Evolutionary conservation across 2,797 vertebrate species (phyloP).

Genomic region (Merluccius polli): DNA sequence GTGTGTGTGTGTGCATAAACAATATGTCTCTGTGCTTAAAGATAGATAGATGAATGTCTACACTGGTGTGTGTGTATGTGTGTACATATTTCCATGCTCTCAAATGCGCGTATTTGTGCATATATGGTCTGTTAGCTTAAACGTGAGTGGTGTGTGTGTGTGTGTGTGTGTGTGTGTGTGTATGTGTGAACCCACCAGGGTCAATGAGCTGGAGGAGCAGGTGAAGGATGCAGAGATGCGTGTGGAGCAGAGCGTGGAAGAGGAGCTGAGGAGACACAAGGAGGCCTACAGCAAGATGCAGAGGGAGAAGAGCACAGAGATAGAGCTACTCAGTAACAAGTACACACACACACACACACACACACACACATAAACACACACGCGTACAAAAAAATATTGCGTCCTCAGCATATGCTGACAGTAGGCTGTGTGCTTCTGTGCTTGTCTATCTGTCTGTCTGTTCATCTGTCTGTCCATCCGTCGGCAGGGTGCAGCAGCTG

Average conservation of each 20-base stretch:
- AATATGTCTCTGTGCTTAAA: too few species aligned
- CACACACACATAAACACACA: neutral
- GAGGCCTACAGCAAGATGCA: constrained; percentile 86
- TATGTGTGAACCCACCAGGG: constrained; percentile 66
- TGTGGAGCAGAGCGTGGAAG: constrained; percentile 83
- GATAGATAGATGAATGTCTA: too few species aligned
- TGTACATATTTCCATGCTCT: neutral
- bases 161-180: neutral
- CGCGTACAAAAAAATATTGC: too few species aligned
- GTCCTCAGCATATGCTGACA: neutral
- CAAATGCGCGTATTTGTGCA: neutral
- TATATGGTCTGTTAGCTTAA: neutral
- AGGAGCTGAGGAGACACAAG: constrained; percentile 83
- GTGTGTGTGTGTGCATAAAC: neutral
- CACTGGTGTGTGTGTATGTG: neutral
- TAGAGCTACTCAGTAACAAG: constrained; percentile 87
- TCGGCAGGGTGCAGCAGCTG: constrained; percentile 73
- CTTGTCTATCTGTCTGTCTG: neutral
- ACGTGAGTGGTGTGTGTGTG: neutral
- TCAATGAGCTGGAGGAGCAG: constrained; percentile 94
- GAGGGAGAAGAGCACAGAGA: constrained; percentile 82
- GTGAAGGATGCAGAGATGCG: constrained; percentile 89
- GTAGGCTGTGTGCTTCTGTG: neutral
- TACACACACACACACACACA: constrained; percentile 42
- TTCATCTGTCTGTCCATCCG: neutral